Evolutionary conservation across 2,888 invertebrate genomes (phyloP), one percentile per base, ranked within the genome.

Genomic region (Eupithecia centaureata): DNA sequence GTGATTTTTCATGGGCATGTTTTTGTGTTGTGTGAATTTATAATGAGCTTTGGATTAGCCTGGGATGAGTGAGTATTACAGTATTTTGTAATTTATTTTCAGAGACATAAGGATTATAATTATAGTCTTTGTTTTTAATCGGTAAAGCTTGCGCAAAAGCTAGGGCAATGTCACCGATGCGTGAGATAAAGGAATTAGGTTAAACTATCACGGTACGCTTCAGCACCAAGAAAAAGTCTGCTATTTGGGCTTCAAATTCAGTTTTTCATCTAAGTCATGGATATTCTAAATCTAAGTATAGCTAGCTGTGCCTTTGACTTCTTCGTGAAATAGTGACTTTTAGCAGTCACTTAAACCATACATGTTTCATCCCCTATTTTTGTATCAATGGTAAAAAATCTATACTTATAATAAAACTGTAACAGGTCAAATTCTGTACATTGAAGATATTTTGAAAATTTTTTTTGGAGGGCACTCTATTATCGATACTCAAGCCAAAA

Each of bases 1-100:
- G 78, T 74, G 73, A 76, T 76, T 65, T 76, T 75, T 78, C 68
- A 73, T 72, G 68, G 73, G 76, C 77, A 75, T 77, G 76, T 75
- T 77, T 68, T 74, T 71, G 77, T 75, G 75, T 69, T 68, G 71
- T 72, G 70, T 73, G 67, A 70, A 73, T 70, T 76, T 73, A 72
- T 68, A 71, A 68, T 77, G 65, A 72, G 72, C 63, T 70, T 67
- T 33, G 72, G 71, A 75, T 73, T 63, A 32, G 38, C 42, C 59
- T 67, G 68, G 58, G 64, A 73, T 73, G 38, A 57, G 81, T 81
- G 35, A 82, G 82, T 82, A 76, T 71, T 28, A 56, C n/a, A 54
- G 27, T 27, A n/a, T 33, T n/a, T 30, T 25, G 13, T 51, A 25
- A 51, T 51, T 32, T 47, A 30, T 32, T 42, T 0, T 7, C 3